Percentiles rank a stretch among this genome's conserved stretches.
phyloP scores from a whole-genome alignment of 2,888 invertebrate species.

The Ferrisia virgata region DNA sequence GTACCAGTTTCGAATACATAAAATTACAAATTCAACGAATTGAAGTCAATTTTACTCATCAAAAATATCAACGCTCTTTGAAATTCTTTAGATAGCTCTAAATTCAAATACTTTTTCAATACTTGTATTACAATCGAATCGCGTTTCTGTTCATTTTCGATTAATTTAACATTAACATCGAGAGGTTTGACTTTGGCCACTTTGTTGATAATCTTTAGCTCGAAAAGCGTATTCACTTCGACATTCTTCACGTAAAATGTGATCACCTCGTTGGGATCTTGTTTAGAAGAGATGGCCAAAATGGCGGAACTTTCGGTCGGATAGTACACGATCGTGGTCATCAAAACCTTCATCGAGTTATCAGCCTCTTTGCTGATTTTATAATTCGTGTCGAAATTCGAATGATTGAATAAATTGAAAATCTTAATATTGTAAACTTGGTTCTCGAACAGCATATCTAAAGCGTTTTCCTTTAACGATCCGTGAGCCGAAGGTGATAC shows the following conservation, averaged over 20 bases:
- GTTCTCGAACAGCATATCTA: background rate
- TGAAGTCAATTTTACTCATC: conserved; percentile 29
- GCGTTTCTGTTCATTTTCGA: background rate
- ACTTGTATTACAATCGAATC: background rate
- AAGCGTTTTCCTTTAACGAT: background rate
- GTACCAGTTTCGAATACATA: too few relatives aligned
- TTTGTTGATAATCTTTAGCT: background rate
- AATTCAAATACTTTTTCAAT: conserved; percentile 31
- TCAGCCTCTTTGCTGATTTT: background rate
- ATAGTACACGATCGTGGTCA: background rate
- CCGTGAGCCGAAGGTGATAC: conserved; percentile 1
- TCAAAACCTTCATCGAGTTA: background rate
- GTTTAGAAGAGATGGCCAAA: conserved; percentile 31
- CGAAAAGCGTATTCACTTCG: background rate
- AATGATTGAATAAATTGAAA: conserved; percentile 19
- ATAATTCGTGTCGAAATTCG: background rate
- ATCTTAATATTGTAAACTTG: conserved; percentile 25
- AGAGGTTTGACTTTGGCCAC: background rate
- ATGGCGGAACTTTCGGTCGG: background rate
- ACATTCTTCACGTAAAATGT: background rate
- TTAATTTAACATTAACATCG: background rate
- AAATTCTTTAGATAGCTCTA: conserved; percentile 35
- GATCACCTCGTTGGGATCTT: conserved; percentile 32
- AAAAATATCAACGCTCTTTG: conserved; percentile 31
- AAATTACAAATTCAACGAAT: conserved; percentile 13